Percentiles rank a stretch among this genome's conserved stretches.
These are phyloP conservation scores for Nycticebus coucang DNA, from an alignment of 2,113 vertebrate genomes.

Conservation along the genomic window DNA sequence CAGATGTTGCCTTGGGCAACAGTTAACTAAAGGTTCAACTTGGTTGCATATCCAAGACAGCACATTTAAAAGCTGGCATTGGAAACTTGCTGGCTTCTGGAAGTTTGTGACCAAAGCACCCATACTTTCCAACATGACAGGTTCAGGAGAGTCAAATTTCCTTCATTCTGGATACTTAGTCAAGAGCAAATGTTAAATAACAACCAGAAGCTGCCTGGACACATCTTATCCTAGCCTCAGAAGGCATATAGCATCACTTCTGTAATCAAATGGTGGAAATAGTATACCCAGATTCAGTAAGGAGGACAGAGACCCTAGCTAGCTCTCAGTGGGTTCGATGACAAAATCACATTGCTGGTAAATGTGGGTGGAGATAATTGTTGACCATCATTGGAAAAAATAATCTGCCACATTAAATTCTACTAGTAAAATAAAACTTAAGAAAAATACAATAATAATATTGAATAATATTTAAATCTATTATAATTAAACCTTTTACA, in stretches of 20 bases:
- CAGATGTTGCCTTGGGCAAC: background rate
- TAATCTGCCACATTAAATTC: background rate
- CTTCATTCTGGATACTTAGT: background rate
- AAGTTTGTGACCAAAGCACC: background rate
- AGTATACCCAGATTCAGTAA: background rate
- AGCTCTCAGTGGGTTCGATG: background rate
- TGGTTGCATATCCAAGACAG: background rate
- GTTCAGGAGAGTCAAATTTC: background rate
- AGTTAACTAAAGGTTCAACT: background rate
- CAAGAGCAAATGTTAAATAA: background rate
- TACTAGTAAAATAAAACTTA: background rate
- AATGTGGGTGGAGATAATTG: background rate
- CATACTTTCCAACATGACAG: background rate
- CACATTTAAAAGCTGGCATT: background rate
- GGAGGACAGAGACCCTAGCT: background rate
- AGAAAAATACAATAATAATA: no score
- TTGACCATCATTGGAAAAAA: background rate
- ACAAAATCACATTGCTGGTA: background rate
- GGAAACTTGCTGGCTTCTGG: accelerated
- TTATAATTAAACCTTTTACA: background rate
- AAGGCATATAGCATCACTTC: background rate
- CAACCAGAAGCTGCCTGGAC: background rate
- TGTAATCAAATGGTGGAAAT: background rate
- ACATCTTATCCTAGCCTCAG: background rate
- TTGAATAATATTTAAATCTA: no score